These are phyloP conservation scores for Meles meles DNA, from an alignment of 2,113 vertebrate species.

Conservation along the genomic window DNA sequence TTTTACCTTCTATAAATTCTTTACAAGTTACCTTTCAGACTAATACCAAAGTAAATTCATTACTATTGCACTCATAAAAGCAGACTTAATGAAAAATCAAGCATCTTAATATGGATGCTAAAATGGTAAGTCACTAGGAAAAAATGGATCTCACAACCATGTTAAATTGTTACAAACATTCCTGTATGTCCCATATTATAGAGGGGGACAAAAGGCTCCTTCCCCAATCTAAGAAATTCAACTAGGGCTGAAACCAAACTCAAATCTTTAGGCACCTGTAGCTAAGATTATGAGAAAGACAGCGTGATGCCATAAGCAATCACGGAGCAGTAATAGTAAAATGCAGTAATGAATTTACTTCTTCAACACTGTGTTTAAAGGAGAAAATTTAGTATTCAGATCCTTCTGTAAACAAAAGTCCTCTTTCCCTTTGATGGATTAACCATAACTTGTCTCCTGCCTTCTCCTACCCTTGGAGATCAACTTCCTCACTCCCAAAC, in stretches of 20 bases:
- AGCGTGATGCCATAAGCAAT: not conserved
- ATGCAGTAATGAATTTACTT: not conserved
- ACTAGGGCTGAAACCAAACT: slow-evolving; percentile 11
- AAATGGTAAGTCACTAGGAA: not conserved
- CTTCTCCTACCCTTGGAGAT: not conserved
- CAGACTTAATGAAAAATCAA: slow-evolving; percentile 26
- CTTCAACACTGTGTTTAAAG: not conserved
- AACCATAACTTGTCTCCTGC: not conserved
- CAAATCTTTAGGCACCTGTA: not conserved
- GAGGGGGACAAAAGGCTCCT: not conserved
- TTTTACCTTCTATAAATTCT: slow-evolving; percentile 29
- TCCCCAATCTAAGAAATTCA: not conserved
- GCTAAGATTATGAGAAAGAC: not conserved
- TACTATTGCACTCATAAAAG: not conserved
- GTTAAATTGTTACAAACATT: not conserved
- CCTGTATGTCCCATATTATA: not conserved
- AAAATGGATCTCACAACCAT: not conserved
- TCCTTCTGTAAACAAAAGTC: not conserved
- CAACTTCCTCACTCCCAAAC: not conserved
- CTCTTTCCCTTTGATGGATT: not conserved
- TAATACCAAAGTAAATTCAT: slow-evolving; percentile 6
- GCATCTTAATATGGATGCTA: not conserved
- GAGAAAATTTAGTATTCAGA: not conserved
- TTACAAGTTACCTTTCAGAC: slow-evolving; percentile 6
- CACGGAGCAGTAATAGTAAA: not conserved